Base-by-base conservation (phyloP, 2,797 vertebrate genomes). In the Takifugu ocellatus region DNA sequence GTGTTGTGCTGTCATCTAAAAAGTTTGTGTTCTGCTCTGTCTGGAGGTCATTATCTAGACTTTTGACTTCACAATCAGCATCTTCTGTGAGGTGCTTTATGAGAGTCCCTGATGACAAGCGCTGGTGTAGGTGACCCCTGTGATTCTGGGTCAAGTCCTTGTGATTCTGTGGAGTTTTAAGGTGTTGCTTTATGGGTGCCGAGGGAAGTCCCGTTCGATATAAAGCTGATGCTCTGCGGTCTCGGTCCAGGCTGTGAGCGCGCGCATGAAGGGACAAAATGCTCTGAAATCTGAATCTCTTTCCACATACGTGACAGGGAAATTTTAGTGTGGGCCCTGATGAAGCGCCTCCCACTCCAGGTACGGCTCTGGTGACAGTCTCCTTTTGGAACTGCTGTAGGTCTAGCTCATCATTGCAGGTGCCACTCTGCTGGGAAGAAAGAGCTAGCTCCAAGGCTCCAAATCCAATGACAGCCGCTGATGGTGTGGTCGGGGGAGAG, bases 221-320 rank as follows among this genome's bases (percentile, higher is more conserved):
- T 1, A 92, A 82, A 0, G 92, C 85, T 17, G 86, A 71, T 29
- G 84, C 73, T 6, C 92, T 79, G 3, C 93, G 91, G 8, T 91
- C 88, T 54, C 89, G 66, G 66, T 92, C 92, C 72, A 92, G 72
- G 74, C 91, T 93, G 74, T 97, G 95, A 48, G 94, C 94, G 58
- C 95, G 89, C 21, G 94, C 92, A 44, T 97, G 95, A 58, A 97
- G 89, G 24, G 95, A 95, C 75, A 97, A 82, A 78, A 97, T 96
- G 74, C 95, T 96, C 87, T 96, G 95, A 87, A 97, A 97, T 59
- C 95, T 82, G 78, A 97, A 97, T 72, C 94, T 91, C 84, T 97
- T 97, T 53, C 95, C 95, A 6, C 95, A 97, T 9, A 96, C 92
- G 1, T 92, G 90, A 69, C 95, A 97, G 2, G 94, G 94, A 76